Evolutionary conservation across 2,797 vertebrate genomes (phyloP).

Genomic region (Aratinga solstitialis): DNA sequence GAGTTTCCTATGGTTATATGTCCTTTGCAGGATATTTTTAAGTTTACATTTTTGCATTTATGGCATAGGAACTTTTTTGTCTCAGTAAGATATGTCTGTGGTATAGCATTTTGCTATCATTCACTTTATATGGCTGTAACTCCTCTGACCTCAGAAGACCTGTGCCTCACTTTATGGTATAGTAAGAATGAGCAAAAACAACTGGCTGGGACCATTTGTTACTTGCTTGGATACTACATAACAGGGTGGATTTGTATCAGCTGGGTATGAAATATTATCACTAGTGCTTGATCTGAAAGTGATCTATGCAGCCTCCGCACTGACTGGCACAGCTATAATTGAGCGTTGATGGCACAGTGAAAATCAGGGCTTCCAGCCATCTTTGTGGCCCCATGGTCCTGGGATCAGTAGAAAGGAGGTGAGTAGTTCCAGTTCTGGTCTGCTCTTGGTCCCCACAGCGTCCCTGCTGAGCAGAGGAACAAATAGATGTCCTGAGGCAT

Average conservation of each 20-base stretch:
- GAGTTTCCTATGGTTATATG: background rate
- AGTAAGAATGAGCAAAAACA: background rate
- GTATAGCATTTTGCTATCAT: background rate
- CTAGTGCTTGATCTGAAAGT: background rate
- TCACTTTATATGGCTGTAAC: background rate
- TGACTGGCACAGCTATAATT: background rate
- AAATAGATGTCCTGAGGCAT: background rate
- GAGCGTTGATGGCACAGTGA: background rate
- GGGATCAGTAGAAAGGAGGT: background rate
- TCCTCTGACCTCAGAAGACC: background rate
- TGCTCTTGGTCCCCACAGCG: background rate
- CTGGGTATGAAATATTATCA: background rate
- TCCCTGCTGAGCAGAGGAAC: background rate
- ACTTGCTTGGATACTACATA: background rate
- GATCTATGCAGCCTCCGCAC: rapidly evolving
- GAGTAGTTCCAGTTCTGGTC: background rate
- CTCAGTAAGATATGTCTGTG: background rate
- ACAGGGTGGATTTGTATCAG: background rate
- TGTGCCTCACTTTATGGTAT: background rate
- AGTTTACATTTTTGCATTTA: background rate
- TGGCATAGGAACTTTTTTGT: background rate
- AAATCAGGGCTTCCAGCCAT: background rate
- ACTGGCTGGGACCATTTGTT: background rate
- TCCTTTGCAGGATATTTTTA: conserved; percentile 13
- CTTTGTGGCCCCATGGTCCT: background rate